A percentile compares a stretch with the other conserved stretches of the same genome.
phyloP scores from a whole-genome alignment of 2,888 invertebrate genomes.

The Agrotis clavis region DNA sequence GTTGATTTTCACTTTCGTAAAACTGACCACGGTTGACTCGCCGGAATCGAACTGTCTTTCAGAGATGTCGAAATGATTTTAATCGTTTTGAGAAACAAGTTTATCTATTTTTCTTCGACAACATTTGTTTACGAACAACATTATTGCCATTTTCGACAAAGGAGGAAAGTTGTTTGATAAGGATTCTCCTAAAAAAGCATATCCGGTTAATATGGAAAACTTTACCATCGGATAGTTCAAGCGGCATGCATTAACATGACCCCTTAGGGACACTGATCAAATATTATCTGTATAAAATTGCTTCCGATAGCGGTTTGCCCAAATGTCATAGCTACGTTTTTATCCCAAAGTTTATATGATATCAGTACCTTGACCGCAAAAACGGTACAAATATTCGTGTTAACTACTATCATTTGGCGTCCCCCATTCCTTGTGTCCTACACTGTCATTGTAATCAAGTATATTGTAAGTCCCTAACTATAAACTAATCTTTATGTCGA shows the following conservation, averaged over 20 bases:
- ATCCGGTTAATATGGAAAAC: constrained; percentile 24
- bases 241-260: constrained; percentile 5
- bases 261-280: constrained; percentile 10
- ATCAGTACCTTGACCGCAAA: constrained; percentile 3
- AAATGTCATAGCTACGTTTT: constrained; percentile 12
- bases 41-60: constrained; percentile 36
- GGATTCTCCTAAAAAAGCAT: constrained; percentile 41
- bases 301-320: constrained; percentile 4
- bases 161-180: constrained; percentile 31
- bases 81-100: constrained; percentile 6
- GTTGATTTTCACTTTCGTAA: constrained; percentile 67
- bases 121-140: constrained; percentile 5
- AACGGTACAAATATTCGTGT: constrained; percentile 13
- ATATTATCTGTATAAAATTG: constrained; percentile 18
- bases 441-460: constrained; percentile 58
- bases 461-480: constrained; percentile 53
- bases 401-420: constrained; percentile 28
- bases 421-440: constrained; percentile 37
- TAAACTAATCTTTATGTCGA: constrained; percentile 60
- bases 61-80: constrained; percentile 34
- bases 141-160: constrained; percentile 19
- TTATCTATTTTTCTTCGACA: constrained; percentile 18
- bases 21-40: constrained; percentile 41
- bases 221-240: constrained; percentile 11
- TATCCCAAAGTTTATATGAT: constrained; percentile 13